Conservation (phyloP, 2,888 invertebrate genomes). For the Lasioglossum marginatum region DNA sequence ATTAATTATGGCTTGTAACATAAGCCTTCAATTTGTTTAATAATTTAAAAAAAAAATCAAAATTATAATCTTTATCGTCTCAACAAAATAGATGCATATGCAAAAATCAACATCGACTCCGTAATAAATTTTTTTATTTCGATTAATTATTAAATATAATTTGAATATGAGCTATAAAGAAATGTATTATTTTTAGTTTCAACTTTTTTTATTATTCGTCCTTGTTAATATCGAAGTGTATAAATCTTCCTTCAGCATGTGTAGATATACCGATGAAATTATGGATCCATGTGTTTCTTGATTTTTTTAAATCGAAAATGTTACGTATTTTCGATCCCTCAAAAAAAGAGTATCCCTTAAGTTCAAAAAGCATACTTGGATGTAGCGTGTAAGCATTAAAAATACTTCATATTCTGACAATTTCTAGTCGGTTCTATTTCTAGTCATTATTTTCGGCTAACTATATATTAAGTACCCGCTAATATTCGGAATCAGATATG, state of each 20-base stretch:
- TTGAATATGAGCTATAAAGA: not conserved
- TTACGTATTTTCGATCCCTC: not conserved
- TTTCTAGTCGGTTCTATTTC: slow-evolving; percentile 40
- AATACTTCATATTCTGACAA: slow-evolving; percentile 1
- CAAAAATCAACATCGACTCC: not conserved
- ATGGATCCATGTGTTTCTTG: too few relatives aligned
- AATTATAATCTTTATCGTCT: not conserved
- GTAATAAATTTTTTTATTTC: not conserved
- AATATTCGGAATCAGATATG: slow-evolving; percentile 69
- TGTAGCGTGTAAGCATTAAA: not conserved
- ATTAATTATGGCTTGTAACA: not conserved
- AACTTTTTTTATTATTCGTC: not conserved
- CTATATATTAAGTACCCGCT: slow-evolving; percentile 8
- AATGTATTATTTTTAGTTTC: not conserved
- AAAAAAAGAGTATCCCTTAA: not conserved
- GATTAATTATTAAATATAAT: not conserved
- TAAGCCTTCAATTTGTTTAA: not conserved
- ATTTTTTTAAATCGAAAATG: not conserved
- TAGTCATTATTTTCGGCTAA: slow-evolving; percentile 26
- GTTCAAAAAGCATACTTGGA: not conserved
- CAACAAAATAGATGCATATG: not conserved
- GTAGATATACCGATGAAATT: not conserved
- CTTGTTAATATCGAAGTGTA: not conserved
- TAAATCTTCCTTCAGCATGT: not conserved
- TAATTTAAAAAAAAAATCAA: not conserved